Evolutionary conservation across 2,797 vertebrate species (phyloP), one percentile per base, ranked within the genome.

Genomic region (Buphagus erythrorhynchus): DNA sequence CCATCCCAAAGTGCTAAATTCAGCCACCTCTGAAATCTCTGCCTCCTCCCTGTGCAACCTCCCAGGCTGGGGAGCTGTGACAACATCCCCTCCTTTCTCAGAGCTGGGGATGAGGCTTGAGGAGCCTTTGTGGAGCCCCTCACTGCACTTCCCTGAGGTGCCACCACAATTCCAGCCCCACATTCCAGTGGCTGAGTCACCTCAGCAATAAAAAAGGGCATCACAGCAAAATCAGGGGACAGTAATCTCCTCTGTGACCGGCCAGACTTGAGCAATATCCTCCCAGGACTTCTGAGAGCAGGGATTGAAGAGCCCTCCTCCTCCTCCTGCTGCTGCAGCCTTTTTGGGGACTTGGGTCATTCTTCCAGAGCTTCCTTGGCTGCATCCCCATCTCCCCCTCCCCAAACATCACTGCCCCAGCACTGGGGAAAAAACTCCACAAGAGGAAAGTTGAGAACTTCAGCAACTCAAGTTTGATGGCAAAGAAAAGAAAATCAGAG

Each of bases 151-250:
- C 24, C 29, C 72, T 0, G 8, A 12, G 57, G 8, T 4, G 57
- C 1, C 63, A 5, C 52, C 3, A 3, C 9, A 0, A 11, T 3
- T 6, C 20, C 71, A 58, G 67, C 54, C 54, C 75, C 11, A 0
- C 5, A 0, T 14, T 57, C 66, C 71, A 10, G 29, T 0, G 8
- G 10, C 74, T 35, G 43, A 58, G 59, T 26, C 43, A 26, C 66
- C 9, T 6, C 4, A 3, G 45, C 15, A 2, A 36, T 16, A n/a
- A 61, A n/a, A 68, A 72, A 18, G 20, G 48, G 10, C 31, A 43
- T 8, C 6, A 8, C 33, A 16, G 71, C 4, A 7, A 46, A 59
- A 45, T 35, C 68, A 16, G 31, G 31, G 11, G 5, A 4, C 0
- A 4, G 33, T 58, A 42, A 18, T n/a, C 24, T 54, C 48, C 45